A percentile compares a stretch with the other conserved stretches of the same genome.
Evolutionary conservation across 2,888 invertebrate species (phyloP).

Genomic region (Falcaria lacertinaria): DNA sequence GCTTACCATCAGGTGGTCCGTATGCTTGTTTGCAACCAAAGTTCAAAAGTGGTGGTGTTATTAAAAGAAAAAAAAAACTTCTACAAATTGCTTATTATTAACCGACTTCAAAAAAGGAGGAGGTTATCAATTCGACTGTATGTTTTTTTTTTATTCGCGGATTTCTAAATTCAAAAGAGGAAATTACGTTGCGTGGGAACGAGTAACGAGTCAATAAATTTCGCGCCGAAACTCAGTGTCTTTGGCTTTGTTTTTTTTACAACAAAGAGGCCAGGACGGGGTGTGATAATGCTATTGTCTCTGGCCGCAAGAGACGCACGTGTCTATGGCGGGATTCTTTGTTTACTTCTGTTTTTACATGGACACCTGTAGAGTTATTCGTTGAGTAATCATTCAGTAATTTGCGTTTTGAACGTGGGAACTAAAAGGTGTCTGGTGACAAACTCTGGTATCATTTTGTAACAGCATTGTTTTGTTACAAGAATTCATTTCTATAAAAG

Average conservation of each 20-base stretch:
- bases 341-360: constrained; percentile 51
- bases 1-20: no score
- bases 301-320: constrained; percentile 68
- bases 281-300: constrained; percentile 59
- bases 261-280: constrained; percentile 21
- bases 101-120: no score
- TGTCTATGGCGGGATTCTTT: constrained; percentile 66
- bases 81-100: no score
- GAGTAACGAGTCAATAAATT: constrained; percentile 47
- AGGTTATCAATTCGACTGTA: no score
- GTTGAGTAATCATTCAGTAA: constrained; percentile 41
- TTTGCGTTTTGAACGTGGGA: constrained; percentile 42
- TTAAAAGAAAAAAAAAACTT: no score
- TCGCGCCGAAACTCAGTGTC: constrained; percentile 46
- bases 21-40: no score
- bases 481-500: no score
- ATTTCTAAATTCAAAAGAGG: background rate
- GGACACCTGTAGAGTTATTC: constrained; percentile 71
- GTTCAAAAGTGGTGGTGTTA: no score
- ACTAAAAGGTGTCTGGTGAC: constrained; percentile 23
- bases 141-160: no score
- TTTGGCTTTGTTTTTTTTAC: constrained; percentile 37
- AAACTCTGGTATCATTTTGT: constrained; percentile 16
- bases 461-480: no score
- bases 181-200: constrained; percentile 43